These are phyloP conservation scores for Caenorhabditis virilis DNA, from an alignment of 2,888 invertebrate species.

Conservation along the genomic window DNA sequence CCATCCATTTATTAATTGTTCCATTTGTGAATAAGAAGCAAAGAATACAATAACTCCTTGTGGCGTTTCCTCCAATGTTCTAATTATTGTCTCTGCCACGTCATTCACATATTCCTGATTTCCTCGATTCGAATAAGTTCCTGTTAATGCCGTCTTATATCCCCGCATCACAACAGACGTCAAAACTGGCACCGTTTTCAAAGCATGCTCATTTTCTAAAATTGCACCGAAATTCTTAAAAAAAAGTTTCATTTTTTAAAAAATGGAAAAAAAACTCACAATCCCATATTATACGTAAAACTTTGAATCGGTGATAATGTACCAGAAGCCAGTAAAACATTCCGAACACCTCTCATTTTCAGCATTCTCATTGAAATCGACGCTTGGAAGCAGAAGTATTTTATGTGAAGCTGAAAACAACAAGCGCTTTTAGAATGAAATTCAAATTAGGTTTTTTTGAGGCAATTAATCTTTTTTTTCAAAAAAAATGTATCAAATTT, in stretches of 20 bases:
- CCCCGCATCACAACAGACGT: constrained; percentile 35
- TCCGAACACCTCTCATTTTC: constrained; percentile 80
- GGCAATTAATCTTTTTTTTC: too few species aligned
- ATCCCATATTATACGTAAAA: constrained; percentile 81
- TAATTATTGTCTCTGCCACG: constrained; percentile 82
- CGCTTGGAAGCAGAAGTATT: constrained; percentile 97
- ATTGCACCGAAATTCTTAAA: constrained; percentile 77
- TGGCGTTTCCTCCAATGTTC: constrained; percentile 84
- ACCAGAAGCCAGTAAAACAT: constrained; percentile 92
- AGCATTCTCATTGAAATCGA: constrained; percentile 91
- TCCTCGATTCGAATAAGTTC: constrained; percentile 22
- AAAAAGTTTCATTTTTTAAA: constrained; percentile 7
- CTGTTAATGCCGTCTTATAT: constrained; percentile 12
- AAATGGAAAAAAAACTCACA: constrained; percentile 44
- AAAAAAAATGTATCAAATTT: too few species aligned
- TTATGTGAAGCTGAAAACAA: too few species aligned
- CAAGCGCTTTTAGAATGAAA: too few species aligned
- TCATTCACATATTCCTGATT: constrained; percentile 78
- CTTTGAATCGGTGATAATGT: constrained; percentile 90
- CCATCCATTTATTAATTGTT: constrained; percentile 62
- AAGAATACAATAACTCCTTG: constrained; percentile 90
- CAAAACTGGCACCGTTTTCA: constrained; percentile 71
- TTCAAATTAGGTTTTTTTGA: too few species aligned
- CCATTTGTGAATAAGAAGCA: constrained; percentile 91
- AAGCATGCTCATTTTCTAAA: constrained; percentile 92